phyloP scores from a whole-genome alignment of 1,140 invertebrate genomes.

The Tribolium madens region DNA sequence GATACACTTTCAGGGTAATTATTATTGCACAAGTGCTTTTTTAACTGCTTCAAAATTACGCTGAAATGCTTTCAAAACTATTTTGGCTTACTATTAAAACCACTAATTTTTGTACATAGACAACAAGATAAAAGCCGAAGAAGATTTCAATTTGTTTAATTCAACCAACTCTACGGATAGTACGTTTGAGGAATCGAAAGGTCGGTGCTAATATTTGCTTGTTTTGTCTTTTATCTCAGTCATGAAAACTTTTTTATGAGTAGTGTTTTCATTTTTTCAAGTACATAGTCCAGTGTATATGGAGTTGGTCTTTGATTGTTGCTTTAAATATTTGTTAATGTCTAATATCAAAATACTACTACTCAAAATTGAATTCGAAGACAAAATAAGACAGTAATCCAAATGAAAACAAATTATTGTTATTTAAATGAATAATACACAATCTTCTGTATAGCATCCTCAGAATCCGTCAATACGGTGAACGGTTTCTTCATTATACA shows the following conservation, averaged over 20 bases:
- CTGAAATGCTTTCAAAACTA: neutral
- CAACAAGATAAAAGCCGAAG: neutral
- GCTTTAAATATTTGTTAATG: too few relatives aligned
- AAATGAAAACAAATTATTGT: too few relatives aligned
- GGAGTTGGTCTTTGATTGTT: too few relatives aligned
- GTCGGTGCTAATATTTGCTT: conserved; percentile 22
- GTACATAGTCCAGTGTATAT: too few relatives aligned
- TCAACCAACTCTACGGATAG: conserved; percentile 25
- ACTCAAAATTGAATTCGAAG: neutral
- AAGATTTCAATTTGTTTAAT: conserved; percentile 25
- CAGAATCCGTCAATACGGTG: neutral
- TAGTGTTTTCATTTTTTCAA: too few relatives aligned
- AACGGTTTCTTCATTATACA: neutral
- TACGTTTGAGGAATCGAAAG: conserved; percentile 15
- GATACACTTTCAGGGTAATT: conserved; percentile 2
- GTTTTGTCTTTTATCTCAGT: neutral
- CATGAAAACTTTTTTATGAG: too few relatives aligned
- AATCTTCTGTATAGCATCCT: neutral
- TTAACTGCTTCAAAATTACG: conserved; percentile 8
- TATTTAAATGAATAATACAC: too few relatives aligned
- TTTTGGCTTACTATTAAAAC: conserved; percentile 11
- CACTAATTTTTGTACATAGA: conserved; percentile 39
- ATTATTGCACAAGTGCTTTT: neutral
- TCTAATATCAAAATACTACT: too few relatives aligned
- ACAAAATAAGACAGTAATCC: too few relatives aligned